A percentile compares a stretch with the other conserved stretches of the same genome.
Conservation (phyloP, 1,140 invertebrate genomes). For the Dreissena rostriformis region DNA sequence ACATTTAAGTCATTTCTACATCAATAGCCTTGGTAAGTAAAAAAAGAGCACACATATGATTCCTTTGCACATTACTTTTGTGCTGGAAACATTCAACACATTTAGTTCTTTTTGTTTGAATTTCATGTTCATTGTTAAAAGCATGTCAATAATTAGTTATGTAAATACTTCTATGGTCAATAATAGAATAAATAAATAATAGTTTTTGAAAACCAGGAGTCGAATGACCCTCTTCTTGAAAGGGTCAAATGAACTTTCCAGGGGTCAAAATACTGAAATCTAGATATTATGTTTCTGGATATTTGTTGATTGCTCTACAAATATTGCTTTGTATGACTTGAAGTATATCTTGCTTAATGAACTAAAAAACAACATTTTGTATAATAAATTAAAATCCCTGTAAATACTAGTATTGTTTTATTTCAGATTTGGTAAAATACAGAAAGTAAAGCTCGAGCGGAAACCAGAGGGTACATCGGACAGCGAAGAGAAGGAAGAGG, state of each 20-base stretch:
- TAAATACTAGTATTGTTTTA: conserved; percentile 51
- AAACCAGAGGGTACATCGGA: conserved; percentile 69
- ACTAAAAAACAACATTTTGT: not conserved
- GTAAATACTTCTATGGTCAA: not conserved
- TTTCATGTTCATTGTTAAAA: too few species aligned
- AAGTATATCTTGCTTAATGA: not conserved
- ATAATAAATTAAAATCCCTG: not conserved
- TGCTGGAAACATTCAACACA: too few species aligned
- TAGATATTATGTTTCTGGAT: not conserved
- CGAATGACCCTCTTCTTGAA: not conserved
- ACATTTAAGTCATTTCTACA: too few species aligned
- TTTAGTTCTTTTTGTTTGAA: too few species aligned
- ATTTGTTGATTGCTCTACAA: not conserved
- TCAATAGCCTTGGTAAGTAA: too few species aligned
- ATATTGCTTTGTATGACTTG: too few species aligned
- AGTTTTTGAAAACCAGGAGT: too few species aligned
- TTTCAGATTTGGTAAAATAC: conserved; percentile 96
- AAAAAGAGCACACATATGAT: too few species aligned
- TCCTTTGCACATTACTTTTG: too few species aligned
- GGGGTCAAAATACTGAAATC: not conserved
- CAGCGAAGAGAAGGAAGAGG: conserved; percentile 84
- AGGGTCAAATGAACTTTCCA: not conserved
- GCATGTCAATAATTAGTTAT: not conserved
- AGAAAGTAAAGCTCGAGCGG: conserved; percentile 95
- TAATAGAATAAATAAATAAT: not conserved